Base-by-base conservation (phyloP, 1,140 invertebrate species). In the Belonocnema kinseyi region DNA sequence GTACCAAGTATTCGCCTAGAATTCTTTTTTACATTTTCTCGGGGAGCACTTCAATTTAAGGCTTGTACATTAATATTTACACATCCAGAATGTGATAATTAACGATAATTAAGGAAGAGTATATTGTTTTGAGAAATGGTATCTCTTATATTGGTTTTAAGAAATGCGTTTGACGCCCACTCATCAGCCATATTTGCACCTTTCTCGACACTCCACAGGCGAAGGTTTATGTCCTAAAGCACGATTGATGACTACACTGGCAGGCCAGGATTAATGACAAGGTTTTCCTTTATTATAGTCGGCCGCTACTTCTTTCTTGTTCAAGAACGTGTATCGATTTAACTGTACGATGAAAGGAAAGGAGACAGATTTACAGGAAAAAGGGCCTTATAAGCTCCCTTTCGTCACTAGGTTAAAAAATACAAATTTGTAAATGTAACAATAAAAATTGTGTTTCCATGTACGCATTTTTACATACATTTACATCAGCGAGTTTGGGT, bases 231-330 rank as follows among this genome's bases (percentile, higher is more conserved):
- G 71, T 70, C 73, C 50, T 58, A 80, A 74, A 70, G 77, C 78
- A 74, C 81, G 77, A 83, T 83, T 79, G 77, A 82, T 82, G 77
- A 74, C 77, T 53, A 40, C 76, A 76, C 46, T 40, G 26, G 58
- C 50, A 77, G 80, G 61, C 77, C 77, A 79, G 80, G 81, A 82
- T 82, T 82, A 82, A 82, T 78, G 81, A 80, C 81, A 56, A 80
- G 75, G 78, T 73, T 77, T 61, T 80, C 79, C 76, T 78, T 77
- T 70, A 56, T 73, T 50, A 76, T 77, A 79, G 77, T 74, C 76
- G 53, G 76, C 74, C 74, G 74, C 77, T 72, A 74, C 79, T 80
- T 76, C 77, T 82, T 72, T 82, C 50, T 53, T 66, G 71, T 74
- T 80, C 46, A 73, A 82, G 81, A 76, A 6, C 2, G 6, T 79